Evolutionary conservation across 2,113 vertebrate species (phyloP).

Genomic region (Australoheros scitulus): DNA sequence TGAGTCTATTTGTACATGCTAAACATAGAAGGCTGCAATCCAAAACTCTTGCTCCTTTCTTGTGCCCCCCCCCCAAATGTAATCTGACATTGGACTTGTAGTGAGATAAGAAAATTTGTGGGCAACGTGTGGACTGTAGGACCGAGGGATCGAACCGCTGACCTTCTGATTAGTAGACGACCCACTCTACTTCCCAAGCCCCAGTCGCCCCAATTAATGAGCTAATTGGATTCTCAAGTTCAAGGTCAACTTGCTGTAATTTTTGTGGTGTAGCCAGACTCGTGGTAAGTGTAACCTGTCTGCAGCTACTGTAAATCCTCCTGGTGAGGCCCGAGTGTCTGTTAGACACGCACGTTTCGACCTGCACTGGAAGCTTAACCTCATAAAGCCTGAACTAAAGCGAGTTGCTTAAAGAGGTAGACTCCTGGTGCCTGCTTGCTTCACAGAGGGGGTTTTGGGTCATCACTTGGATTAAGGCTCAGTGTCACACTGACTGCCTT

Average conservation of each 20-base stretch:
- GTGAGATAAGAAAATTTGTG: neutral
- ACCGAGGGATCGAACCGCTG: neutral
- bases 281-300: neutral
- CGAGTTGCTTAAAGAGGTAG: neutral
- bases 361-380: conserved; percentile 16
- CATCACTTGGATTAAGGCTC: conserved; percentile 10
- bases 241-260: neutral
- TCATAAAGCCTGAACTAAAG: conserved; percentile 12
- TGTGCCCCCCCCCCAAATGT: neutral
- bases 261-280: neutral
- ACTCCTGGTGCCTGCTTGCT: neutral
- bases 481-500: neutral
- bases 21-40: conserved; percentile 54
- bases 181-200: neutral
- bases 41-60: conserved; percentile 39
- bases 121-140: neutral
- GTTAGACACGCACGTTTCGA: neutral
- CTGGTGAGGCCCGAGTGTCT: neutral
- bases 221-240: neutral
- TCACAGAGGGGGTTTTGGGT: neutral
- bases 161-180: neutral
- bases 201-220: neutral
- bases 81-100: conserved; percentile 26
- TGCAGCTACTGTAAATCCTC: conserved; percentile 8
- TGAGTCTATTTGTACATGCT: conserved; percentile 44